Percentiles rank a stretch among this genome's conserved stretches.
Conservation (phyloP, 2,888 invertebrate species). For the Cyaniris semiargus region DNA sequence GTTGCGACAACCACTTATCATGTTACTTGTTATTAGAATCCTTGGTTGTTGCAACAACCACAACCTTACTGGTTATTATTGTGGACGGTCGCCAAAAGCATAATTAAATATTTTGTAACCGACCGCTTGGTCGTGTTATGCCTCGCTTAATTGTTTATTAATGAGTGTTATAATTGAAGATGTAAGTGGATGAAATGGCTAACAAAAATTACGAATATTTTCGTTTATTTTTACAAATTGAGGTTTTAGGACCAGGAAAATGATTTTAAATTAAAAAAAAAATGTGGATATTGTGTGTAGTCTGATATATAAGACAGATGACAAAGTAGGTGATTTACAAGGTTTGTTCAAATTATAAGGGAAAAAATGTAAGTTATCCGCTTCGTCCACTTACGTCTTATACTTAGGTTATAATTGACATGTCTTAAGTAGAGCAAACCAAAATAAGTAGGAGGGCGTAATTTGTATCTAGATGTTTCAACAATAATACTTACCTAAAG, state of each 20-base stretch:
- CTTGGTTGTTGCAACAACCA: constrained; percentile 31
- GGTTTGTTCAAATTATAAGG: no score
- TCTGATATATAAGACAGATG: no score
- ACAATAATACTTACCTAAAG: not conserved
- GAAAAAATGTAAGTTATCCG: no score
- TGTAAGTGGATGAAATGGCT: no score
- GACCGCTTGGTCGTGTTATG: not conserved
- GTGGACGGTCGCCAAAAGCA: not conserved
- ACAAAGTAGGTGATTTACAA: no score
- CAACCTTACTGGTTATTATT: constrained; percentile 19
- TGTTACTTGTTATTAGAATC: not conserved
- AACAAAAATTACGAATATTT: no score
- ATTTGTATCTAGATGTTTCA: not conserved
- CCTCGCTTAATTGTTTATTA: not conserved
- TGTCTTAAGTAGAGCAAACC: constrained; percentile 7
- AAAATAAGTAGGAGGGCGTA: not conserved
- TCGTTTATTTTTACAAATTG: no score
- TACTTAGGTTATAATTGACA: not conserved
- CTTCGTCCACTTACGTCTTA: not conserved
- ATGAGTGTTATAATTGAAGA: not conserved
- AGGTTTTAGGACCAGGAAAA: no score
- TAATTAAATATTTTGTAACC: not conserved
- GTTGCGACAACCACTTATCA: constrained; percentile 4
- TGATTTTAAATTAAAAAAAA: no score
- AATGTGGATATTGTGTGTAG: no score